Evolutionary conservation across 2,113 vertebrate species (phyloP), one percentile per base, ranked within the genome.

Genomic region (Heliornis fulica): DNA sequence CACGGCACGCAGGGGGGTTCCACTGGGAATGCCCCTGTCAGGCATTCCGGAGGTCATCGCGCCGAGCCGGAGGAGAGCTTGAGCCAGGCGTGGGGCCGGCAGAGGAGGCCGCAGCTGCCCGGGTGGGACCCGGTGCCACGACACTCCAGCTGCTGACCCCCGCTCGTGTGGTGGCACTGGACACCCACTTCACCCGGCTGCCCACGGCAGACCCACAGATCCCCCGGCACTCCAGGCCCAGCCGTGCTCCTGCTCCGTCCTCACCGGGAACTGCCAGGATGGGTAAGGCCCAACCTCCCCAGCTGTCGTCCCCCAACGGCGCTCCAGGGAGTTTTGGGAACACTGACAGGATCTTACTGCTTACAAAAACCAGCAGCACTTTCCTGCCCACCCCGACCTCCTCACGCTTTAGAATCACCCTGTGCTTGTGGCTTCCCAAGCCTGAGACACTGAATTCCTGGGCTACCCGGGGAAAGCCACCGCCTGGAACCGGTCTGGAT

Each of bases 111-210:
- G 57, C 68, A 72, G 48, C 28, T 16, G 6, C 22, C 17, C 2
- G 1, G 28, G 22, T 7, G 1, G 1, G 18, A 50, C n/a, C 16
- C 3, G 0, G n/a, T 5, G 1, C 19, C 48, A 34, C 34, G 20
- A 31, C 64, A 20, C 71, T 5, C n/a, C 20, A 4, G 34, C 43
- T 7, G 15, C 68, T 51, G 51, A 13, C 36, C 45, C 13, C 14
- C 2, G 0, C 46, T 66, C 54, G 5, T 22, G 23, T 61, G 41
- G 46, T 10, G 15, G 63, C 54, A 16, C 31, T 8, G 5, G 2
- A 26, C 22, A 38, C 25, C 18, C 2, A 1, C 15, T 34, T 41
- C 4, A 0, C 0, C 3, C 57, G 23, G 25, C 74, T 74, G 56
- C 75, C 68, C 46, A 7, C 0, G 0, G 63, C 64, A 20, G 50